These are phyloP conservation scores for Gorsachius magnificus DNA, from an alignment of 2,797 vertebrate species.

Conservation along the genomic window DNA sequence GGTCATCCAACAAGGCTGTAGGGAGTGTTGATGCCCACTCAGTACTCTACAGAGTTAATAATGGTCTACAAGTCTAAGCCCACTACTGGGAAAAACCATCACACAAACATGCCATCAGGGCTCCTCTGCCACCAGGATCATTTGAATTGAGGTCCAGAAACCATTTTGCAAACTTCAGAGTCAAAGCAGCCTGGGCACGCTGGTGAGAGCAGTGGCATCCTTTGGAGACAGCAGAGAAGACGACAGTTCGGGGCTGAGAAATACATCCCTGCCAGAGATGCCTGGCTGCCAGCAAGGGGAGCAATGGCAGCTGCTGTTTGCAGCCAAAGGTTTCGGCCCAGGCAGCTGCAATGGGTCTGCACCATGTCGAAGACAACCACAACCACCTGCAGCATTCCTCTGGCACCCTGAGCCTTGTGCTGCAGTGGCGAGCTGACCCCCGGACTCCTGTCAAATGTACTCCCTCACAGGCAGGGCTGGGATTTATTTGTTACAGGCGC, in stretches of 20 bases:
- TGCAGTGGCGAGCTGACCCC: neutral
- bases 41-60: neutral
- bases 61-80: neutral
- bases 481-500: fast-evolving
- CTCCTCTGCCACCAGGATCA: neutral
- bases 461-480: neutral
- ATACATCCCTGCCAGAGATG: neutral
- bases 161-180: neutral
- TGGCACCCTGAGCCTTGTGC: fast-evolving
- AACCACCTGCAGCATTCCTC: slow-evolving; percentile 4
- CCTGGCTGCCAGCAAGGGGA: neutral
- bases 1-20: neutral
- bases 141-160: neutral
- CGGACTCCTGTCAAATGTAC: neutral
- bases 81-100: neutral
- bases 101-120: neutral
- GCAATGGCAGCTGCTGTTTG: neutral
- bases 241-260: neutral
- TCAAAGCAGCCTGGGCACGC: neutral
- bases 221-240: neutral
- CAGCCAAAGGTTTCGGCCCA: neutral
- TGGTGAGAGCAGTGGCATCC: neutral
- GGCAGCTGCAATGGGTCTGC: neutral
- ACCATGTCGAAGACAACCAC: neutral
- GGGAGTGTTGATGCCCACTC: neutral